phyloP scores from a whole-genome alignment of 2,797 vertebrate species.

The Danio kyathit region DNA sequence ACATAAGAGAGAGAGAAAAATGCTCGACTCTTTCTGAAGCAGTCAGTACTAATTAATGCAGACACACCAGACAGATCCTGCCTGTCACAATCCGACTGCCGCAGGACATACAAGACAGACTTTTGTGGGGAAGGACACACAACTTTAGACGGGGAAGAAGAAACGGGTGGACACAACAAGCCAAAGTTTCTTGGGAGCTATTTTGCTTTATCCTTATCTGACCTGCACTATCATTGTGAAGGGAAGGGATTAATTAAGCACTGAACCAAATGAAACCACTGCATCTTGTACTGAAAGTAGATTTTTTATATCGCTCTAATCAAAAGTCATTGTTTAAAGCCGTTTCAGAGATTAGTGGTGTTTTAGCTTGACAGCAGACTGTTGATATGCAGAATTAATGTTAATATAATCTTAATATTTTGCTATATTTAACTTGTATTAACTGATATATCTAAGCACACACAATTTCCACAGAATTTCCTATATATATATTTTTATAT shows the following conservation, averaged over 20 bases:
- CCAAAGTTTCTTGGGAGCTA: conserved; percentile 24
- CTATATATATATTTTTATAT: too few relatives aligned
- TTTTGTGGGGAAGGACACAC: conserved; percentile 58
- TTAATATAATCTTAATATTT: too few relatives aligned
- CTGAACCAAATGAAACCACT: neutral
- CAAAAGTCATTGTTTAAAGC: too few relatives aligned
- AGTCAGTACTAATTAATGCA: conserved; percentile 69
- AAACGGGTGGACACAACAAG: neutral
- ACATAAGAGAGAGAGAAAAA: conserved; percentile 6
- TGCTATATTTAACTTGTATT: too few relatives aligned
- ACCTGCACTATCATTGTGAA: neutral
- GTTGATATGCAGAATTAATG: too few relatives aligned
- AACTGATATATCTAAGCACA: too few relatives aligned
- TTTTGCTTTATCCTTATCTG: conserved; percentile 17
- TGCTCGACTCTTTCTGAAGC: conserved; percentile 63
- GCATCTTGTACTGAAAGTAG: too few relatives aligned
- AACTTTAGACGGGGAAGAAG: conserved; percentile 9
- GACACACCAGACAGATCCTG: conserved; percentile 70
- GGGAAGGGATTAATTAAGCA: neutral
- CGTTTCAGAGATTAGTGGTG: too few relatives aligned
- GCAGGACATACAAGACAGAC: conserved; percentile 65
- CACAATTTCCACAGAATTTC: too few relatives aligned
- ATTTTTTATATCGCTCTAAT: too few relatives aligned
- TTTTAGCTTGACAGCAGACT: too few relatives aligned
- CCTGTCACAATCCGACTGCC: conserved; percentile 67